Evolutionary conservation across 2,888 invertebrate species (phyloP).

Genomic region (Leucoptera coffeella): DNA sequence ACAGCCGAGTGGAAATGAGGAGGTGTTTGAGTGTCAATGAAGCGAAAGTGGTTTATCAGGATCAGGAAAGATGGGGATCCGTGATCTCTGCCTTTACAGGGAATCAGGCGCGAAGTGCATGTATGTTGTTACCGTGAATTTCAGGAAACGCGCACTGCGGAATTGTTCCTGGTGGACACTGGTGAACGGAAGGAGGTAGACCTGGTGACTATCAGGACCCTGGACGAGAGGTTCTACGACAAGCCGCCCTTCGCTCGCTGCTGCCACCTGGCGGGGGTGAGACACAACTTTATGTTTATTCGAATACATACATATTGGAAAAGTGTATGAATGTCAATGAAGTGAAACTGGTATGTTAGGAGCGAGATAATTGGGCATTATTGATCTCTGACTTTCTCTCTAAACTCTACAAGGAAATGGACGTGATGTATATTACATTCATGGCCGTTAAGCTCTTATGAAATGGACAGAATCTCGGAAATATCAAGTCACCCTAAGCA

Average conservation of each 20-base stretch:
- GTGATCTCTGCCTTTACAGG: no score
- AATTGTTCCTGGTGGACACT: constrained; percentile 28
- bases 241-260: constrained; percentile 26
- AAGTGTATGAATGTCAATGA: no score
- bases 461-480: no score
- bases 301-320: no score
- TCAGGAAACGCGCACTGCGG: constrained; percentile 12
- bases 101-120: no score
- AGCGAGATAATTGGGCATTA: no score
- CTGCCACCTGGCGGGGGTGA: constrained; percentile 37
- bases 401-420: constrained; percentile 12
- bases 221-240: constrained; percentile 16
- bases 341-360: no score
- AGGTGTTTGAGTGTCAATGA: no score
- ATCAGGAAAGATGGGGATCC: no score
- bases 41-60: no score
- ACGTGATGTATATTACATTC: constrained; percentile 11
- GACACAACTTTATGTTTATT: constrained; percentile 5
- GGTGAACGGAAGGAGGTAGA: constrained; percentile 17
- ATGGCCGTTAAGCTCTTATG: constrained; percentile 10
- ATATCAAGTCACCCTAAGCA: constrained; percentile 14
- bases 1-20: no score
- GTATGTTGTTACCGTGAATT: not conserved
- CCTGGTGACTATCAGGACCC: constrained; percentile 13
- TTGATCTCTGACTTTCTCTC: not conserved